Percentiles rank a stretch among this genome's conserved stretches.
phyloP scores from a whole-genome alignment of 1,140 invertebrate species.

The Ephestia elutella region DNA sequence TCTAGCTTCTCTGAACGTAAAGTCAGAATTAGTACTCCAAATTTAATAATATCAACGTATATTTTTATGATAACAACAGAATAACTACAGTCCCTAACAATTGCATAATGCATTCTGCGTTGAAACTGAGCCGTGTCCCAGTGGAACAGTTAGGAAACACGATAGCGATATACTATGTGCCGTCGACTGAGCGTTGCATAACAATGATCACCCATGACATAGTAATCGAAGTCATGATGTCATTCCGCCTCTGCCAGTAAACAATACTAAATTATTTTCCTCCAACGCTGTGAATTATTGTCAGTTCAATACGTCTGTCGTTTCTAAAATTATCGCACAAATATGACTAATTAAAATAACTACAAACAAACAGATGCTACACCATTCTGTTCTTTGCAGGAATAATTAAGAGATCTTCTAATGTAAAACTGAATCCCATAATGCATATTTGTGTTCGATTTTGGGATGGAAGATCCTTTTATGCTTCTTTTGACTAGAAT shows the following conservation, averaged over 20 bases:
- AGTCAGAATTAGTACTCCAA: background rate
- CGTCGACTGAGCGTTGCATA: slow-evolving; percentile 4
- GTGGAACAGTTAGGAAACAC: background rate
- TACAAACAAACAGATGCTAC: background rate
- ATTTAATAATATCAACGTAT: background rate
- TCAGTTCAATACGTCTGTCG: background rate
- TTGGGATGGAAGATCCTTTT: too few relatives aligned
- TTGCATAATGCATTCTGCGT: background rate
- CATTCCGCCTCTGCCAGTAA: slow-evolving; percentile 5
- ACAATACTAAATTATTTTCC: background rate
- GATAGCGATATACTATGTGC: background rate
- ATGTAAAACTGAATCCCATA: too few relatives aligned
- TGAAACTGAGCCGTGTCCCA: background rate
- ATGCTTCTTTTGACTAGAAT: too few relatives aligned
- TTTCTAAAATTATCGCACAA: background rate
- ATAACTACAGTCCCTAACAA: background rate
- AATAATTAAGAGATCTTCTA: too few relatives aligned
- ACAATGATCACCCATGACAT: slow-evolving; percentile 8
- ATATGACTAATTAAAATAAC: background rate
- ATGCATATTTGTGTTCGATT: too few relatives aligned
- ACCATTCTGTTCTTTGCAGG: background rate
- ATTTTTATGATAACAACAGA: background rate
- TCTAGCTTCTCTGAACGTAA: background rate
- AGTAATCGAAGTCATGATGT: slow-evolving; percentile 10
- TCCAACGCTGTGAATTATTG: background rate